A percentile compares a stretch with the other conserved stretches of the same genome.
Conservation (phyloP, 2,888 invertebrate species). For the Chaetoderma sp. region DNA sequence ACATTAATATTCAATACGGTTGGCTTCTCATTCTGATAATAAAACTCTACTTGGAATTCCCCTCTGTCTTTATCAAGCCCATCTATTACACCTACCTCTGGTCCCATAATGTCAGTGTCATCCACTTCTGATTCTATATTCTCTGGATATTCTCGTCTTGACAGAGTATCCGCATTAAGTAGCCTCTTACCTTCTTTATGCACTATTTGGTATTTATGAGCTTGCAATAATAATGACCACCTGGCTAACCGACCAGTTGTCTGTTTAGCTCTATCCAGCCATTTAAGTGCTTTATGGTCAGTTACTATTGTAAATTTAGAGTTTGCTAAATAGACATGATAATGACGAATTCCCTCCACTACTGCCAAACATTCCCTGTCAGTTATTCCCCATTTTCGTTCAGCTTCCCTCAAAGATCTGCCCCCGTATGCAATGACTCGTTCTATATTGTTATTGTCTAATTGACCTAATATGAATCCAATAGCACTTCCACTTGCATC, state of each 20-base stretch:
- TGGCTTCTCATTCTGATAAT: background rate
- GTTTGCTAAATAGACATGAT: conserved; percentile 24
- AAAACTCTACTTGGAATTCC: background rate
- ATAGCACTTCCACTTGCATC: conserved; percentile 32
- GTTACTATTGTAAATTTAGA: conserved; percentile 29
- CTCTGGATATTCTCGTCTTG: background rate
- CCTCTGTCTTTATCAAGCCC: background rate
- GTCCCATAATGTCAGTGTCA: no score
- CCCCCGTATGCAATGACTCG: conserved; percentile 32
- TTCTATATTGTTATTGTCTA: conserved; percentile 27
- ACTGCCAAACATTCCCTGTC: conserved; percentile 32
- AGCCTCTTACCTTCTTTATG: conserved; percentile 15
- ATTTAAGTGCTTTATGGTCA: conserved; percentile 32
- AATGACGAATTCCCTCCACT: conserved; percentile 30
- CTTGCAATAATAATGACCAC: conserved; percentile 31
- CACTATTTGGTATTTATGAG: conserved; percentile 21
- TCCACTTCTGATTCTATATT: no score
- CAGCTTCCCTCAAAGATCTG: conserved; percentile 11
- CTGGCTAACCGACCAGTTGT: conserved; percentile 18
- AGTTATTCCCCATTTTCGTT: conserved; percentile 23
- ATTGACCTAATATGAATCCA: conserved; percentile 37
- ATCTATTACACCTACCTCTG: no score
- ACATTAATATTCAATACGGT: background rate
- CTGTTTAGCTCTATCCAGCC: conserved; percentile 16
- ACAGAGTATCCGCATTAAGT: background rate